These are phyloP conservation scores for Leptobrachium ailaonicum DNA, from an alignment of 2,113 vertebrate species.

Conservation along the genomic window DNA sequence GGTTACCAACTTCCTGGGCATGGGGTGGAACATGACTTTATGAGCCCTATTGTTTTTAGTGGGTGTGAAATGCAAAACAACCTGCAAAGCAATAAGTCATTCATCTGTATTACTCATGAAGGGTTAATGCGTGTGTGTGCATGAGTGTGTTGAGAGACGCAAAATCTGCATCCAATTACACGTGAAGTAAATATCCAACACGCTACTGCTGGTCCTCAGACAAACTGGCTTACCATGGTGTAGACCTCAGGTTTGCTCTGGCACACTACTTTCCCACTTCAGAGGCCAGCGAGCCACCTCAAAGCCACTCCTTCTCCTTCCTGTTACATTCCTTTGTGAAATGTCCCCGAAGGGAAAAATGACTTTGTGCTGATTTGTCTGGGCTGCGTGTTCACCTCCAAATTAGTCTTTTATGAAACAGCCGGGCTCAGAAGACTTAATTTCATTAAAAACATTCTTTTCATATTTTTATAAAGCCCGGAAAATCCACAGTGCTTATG, in stretches of 20 bases:
- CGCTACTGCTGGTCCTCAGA: background rate
- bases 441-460: conserved; percentile 77
- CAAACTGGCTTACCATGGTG: background rate
- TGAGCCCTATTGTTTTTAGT: background rate
- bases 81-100: background rate
- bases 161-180: background rate
- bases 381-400: conserved; percentile 47
- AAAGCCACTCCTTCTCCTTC: conserved; percentile 22
- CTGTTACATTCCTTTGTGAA: conserved; percentile 32
- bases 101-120: background rate
- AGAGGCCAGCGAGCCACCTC: background rate
- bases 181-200: background rate
- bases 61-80: background rate
- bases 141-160: background rate
- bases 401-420: conserved; percentile 61
- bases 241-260: conserved; percentile 11
- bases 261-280: conserved; percentile 3
- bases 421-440: conserved; percentile 63
- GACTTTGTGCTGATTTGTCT: conserved; percentile 50
- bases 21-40: background rate
- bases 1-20: conserved; percentile 12
- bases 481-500: conserved; percentile 69
- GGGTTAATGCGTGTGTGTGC: background rate
- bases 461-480: conserved; percentile 71
- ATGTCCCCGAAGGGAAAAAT: conserved; percentile 44